Evolutionary conservation across 2,113 vertebrate species (phyloP).

Genomic region (Poecile atricapillus): DNA sequence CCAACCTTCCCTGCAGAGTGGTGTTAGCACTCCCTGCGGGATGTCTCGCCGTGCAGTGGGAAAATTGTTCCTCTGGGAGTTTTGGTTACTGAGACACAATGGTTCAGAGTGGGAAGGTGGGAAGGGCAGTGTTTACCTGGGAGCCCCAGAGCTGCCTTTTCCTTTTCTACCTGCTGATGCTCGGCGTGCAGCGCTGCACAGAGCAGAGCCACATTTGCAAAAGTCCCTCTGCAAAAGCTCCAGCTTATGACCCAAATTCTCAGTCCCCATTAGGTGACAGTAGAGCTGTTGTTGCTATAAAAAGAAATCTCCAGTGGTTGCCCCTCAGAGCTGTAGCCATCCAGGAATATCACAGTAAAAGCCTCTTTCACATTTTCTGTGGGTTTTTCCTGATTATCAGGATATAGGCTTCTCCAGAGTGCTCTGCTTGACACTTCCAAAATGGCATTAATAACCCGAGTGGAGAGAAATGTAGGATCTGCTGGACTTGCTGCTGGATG

Average conservation of each 20-base stretch:
- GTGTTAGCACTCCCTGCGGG: rapidly evolving
- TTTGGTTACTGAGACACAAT: rapidly evolving
- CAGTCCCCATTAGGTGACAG: not conserved
- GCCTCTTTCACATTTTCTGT: not conserved
- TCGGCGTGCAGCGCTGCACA: rapidly evolving
- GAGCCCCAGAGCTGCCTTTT: not conserved
- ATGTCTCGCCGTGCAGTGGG: rapidly evolving
- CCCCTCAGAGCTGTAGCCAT: not conserved
- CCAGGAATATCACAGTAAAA: not conserved
- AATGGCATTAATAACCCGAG: not conserved
- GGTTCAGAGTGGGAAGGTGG: not conserved
- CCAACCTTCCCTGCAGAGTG: not conserved
- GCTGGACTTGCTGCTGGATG: not conserved
- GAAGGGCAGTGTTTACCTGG: not conserved
- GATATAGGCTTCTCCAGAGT: not conserved
- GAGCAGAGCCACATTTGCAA: not conserved
- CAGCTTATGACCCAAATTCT: not conserved
- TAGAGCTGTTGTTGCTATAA: not conserved
- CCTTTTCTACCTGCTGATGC: not conserved
- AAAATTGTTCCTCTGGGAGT: not conserved
- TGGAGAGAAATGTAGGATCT: not conserved
- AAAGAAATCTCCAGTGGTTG: not conserved
- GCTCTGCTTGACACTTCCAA: not conserved
- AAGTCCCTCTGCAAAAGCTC: not conserved
- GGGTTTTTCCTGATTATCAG: not conserved